Base-by-base conservation (phyloP, 1,140 invertebrate genomes). In the Achatina immaculata region DNA sequence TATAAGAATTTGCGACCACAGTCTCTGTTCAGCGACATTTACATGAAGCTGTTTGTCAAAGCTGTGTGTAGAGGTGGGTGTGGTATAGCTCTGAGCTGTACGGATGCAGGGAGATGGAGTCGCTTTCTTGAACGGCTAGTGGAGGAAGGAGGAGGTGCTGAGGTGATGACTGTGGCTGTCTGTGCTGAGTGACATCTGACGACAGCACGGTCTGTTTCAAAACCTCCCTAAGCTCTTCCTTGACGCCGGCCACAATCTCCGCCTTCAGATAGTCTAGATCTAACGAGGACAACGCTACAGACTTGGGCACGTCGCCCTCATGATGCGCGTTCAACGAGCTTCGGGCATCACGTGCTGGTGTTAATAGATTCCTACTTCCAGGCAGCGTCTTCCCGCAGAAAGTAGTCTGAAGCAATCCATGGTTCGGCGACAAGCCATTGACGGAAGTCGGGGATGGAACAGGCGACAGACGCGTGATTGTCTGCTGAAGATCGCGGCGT, bases 401-500 rank as follows among this genome's bases (percentile, higher is more conserved):
- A 24, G 66, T 66, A 31, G 69, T 71, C 73, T 65, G 65, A 72
- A 65, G 55, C 68, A 43, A 48, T 48, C 21, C 36, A 40, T n/a
- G 72, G 19, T 45, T 48, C 9, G 72, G 45, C 6, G 45, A 75
- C 11, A 48, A 21, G 16, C 72, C 72, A 34, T 75, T 75, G 24
- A 75, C 7, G 11, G 65, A 19, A 38, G 16, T 2, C 9, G 34
- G 19, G 31, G 62, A 69, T 34, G 40, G 83, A 31, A 42, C 66
- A n/a, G 82, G 77, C 0, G 82, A 81, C 19, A 78, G 66, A 43
- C 55, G 51, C 31, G 72, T 78, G 24, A 90, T 42, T 31, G 85
- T 81, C 34, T 89, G 83, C 34, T 92, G 88, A 38, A 93, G 92
- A 84, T 93, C 93, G 31, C 89, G 85, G 51, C 92, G 92, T 19